A percentile compares a stretch with the other conserved stretches of the same genome.
These are phyloP conservation scores for Phalacrocorax aristotelis DNA, from an alignment of 2,113 vertebrate species.

Conservation along the genomic window DNA sequence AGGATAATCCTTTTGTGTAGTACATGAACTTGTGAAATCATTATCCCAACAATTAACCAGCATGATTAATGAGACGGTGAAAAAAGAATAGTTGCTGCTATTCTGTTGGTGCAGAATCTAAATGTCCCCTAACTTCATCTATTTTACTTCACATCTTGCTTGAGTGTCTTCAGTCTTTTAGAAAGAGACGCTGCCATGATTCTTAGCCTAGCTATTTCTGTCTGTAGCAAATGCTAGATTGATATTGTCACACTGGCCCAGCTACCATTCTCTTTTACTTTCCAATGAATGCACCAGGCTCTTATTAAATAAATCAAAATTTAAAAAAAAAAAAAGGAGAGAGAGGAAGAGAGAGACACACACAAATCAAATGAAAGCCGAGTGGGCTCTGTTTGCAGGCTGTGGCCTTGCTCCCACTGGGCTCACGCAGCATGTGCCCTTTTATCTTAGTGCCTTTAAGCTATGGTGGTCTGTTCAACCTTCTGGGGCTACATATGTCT, in stretches of 20 bases:
- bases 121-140: background rate
- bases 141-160: conserved; percentile 1
- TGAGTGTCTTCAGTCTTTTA: background rate
- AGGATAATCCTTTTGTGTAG: conserved; percentile 54
- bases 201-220: background rate
- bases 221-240: background rate
- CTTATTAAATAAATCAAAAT: conserved; percentile 39
- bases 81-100: background rate
- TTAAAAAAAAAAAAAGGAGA: too few species aligned
- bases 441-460: conserved; percentile 74
- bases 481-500: conserved; percentile 75
- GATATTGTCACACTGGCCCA: background rate
- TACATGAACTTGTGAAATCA: conserved; percentile 42
- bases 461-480: conserved; percentile 72
- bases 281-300: background rate
- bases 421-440: conserved; percentile 14
- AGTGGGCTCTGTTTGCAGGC: conserved; percentile 11
- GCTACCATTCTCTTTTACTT: background rate
- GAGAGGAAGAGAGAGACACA: background rate
- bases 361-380: background rate
- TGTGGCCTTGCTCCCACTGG: conserved; percentile 46
- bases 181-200: background rate
- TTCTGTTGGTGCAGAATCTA: background rate
- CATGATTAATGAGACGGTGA: conserved; percentile 17
- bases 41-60: conserved; percentile 52